Percentiles rank a stretch among this genome's conserved stretches.
phyloP scores from a whole-genome alignment of 2,797 vertebrate species.

The Tangara arthus region DNA sequence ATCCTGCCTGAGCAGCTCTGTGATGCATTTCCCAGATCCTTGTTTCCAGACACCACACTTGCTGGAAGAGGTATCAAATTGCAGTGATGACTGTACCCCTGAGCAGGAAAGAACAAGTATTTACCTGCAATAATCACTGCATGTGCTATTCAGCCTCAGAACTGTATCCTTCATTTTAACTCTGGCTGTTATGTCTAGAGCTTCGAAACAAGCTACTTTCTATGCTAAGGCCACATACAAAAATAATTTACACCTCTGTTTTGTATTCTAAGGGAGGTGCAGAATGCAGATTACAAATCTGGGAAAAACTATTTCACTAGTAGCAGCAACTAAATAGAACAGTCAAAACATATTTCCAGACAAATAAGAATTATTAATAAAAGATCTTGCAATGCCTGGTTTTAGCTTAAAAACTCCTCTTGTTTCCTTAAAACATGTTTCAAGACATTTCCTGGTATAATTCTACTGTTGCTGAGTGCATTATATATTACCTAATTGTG shows the following conservation, averaged over 20 bases:
- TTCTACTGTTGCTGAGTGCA: background rate
- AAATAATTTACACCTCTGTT: background rate
- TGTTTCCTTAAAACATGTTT: background rate
- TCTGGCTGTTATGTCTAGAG: background rate
- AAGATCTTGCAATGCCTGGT: background rate
- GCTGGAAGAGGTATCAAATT: slow-evolving; percentile 25
- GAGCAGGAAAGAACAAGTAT: slow-evolving; percentile 6
- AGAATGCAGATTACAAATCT: background rate
- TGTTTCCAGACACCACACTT: slow-evolving; percentile 23
- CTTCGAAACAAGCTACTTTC: background rate
- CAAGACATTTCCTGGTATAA: background rate
- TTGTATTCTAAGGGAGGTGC: background rate
- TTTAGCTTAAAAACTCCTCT: background rate
- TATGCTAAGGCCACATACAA: background rate
- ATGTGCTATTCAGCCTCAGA: background rate
- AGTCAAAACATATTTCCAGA: slow-evolving; percentile 26
- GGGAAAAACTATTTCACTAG: background rate
- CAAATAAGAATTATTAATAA: background rate
- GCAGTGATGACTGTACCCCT: background rate
- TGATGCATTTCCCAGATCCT: slow-evolving; percentile 45
- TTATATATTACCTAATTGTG: background rate
- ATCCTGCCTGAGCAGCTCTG: background rate
- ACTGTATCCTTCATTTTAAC: background rate
- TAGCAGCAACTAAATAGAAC: background rate
- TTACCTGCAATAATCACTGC: slow-evolving; percentile 41